Conservation (phyloP, 1,140 invertebrate genomes). For the Ladona fulva region DNA sequence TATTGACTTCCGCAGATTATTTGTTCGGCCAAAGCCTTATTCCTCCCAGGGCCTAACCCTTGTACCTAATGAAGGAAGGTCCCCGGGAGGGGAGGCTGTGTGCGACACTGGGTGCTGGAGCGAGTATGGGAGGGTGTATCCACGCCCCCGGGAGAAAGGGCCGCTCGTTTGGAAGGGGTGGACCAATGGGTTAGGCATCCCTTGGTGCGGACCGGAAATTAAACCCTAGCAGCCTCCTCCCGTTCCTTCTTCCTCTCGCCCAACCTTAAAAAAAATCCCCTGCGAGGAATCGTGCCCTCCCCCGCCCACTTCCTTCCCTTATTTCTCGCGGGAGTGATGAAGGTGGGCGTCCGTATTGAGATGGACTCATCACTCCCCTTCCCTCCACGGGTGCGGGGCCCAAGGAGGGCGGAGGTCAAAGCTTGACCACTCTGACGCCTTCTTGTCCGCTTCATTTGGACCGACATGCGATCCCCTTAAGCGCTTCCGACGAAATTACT, state of each 20-base stretch:
- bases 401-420: too few relatives aligned
- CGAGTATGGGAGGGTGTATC: too few relatives aligned
- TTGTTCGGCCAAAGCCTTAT: neutral
- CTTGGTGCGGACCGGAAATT: neutral
- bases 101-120: neutral
- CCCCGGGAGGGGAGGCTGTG: neutral
- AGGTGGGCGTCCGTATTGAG: too few relatives aligned
- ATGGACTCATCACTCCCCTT: too few relatives aligned
- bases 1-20: slow-evolving; percentile 9
- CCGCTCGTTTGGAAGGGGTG: neutral
- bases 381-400: too few relatives aligned
- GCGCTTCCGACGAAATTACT: neutral
- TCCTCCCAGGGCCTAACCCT: neutral
- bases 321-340: too few relatives aligned
- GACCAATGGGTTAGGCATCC: neutral
- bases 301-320: too few relatives aligned
- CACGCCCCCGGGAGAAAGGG: neutral
- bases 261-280: neutral
- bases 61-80: neutral
- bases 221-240: neutral
- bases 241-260: neutral
- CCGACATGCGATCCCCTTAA: too few relatives aligned
- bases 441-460: too few relatives aligned
- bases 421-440: too few relatives aligned
- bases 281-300: too few relatives aligned